phyloP scores from a whole-genome alignment of 2,797 vertebrate genomes.

The Zenarchopterus dispar region DNA sequence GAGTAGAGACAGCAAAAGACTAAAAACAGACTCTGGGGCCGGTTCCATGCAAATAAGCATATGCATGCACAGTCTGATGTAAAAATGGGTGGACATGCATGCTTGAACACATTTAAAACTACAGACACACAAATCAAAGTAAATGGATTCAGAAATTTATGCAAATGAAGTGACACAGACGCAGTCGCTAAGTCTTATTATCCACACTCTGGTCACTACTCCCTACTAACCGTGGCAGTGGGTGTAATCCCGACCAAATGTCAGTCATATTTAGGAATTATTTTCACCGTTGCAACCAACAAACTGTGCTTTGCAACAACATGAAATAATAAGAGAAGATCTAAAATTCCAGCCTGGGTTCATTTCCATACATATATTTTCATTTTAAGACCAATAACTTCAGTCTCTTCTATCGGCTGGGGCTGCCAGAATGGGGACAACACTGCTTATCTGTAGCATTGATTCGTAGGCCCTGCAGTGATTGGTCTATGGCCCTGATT shows the following conservation, averaged over 20 bases:
- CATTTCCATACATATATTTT: slow-evolving; percentile 36
- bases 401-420: background rate
- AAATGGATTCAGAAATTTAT: background rate
- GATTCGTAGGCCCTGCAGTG: background rate
- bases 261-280: slow-evolving; percentile 58
- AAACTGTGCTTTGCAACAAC: slow-evolving; percentile 32
- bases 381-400: slow-evolving; percentile 21
- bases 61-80: slow-evolving; percentile 17
- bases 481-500: background rate
- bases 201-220: slow-evolving; percentile 29
- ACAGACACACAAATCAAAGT: background rate
- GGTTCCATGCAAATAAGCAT: slow-evolving; percentile 18
- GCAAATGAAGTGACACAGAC: too few species aligned
- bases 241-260: slow-evolving; percentile 69
- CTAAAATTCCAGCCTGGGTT: slow-evolving; percentile 40
- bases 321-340: slow-evolving; percentile 43
- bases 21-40: background rate
- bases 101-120: background rate
- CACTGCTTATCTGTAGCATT: background rate
- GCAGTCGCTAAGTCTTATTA: too few species aligned
- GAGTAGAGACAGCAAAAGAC: slow-evolving; percentile 7
- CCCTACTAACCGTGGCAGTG: slow-evolving; percentile 60
- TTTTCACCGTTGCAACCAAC: slow-evolving; percentile 44
- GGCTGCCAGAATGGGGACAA: slow-evolving; percentile 1
- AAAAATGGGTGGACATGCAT: slow-evolving; percentile 19